phyloP scores from a whole-genome alignment of 2,113 vertebrate genomes.

The Macrotis lagotis region DNA sequence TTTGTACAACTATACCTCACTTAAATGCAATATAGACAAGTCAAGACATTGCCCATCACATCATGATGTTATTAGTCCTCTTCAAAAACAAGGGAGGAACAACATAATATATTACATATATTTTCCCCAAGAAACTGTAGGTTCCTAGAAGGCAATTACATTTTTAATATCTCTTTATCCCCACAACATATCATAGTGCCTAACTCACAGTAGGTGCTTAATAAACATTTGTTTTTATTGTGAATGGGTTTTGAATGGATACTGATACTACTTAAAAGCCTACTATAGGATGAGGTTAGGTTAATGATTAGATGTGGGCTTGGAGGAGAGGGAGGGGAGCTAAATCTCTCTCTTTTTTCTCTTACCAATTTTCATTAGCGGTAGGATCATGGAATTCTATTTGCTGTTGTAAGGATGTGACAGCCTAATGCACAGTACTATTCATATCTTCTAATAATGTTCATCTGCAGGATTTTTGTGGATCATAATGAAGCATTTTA shows the following conservation, averaged over 20 bases:
- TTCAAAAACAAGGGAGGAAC: neutral
- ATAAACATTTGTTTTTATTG: neutral
- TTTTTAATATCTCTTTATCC: neutral
- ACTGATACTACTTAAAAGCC: neutral
- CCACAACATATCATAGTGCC: neutral
- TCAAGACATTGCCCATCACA: neutral
- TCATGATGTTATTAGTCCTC: neutral
- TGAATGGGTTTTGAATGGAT: neutral
- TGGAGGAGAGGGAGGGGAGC: neutral
- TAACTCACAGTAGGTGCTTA: neutral
- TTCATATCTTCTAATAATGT: slow-evolving; percentile 39
- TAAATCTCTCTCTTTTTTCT: neutral
- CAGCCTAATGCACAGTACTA: slow-evolving; percentile 15
- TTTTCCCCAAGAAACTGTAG: neutral
- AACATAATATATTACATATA: neutral
- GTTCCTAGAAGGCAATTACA: neutral
- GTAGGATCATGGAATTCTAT: slow-evolving; percentile 31
- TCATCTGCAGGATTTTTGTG: slow-evolving; percentile 39
- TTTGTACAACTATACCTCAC: neutral
- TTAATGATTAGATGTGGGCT: neutral
- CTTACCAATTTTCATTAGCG: slow-evolving; percentile 38
- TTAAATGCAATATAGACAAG: neutral
- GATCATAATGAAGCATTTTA: slow-evolving; percentile 60
- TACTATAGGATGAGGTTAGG: neutral
- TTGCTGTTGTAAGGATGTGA: neutral